A percentile compares a stretch with the other conserved stretches of the same genome.
Conservation (phyloP, 2,113 vertebrate genomes). For the Terrapene triunguis region DNA sequence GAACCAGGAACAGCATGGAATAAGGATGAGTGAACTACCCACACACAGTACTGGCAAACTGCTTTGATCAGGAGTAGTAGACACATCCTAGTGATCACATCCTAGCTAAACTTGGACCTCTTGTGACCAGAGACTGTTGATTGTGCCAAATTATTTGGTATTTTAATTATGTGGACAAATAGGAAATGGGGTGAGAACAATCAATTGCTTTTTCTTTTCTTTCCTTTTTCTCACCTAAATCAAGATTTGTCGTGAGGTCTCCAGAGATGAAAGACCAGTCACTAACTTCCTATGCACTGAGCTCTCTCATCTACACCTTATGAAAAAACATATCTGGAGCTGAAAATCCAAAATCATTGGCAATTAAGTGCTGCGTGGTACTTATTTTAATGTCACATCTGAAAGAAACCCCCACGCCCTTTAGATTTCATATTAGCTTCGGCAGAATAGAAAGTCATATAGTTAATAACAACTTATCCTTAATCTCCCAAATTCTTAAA, state of each 20-base stretch:
- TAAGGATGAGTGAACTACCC: neutral
- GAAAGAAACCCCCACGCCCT: neutral
- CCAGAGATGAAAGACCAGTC: neutral
- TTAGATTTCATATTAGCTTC: neutral
- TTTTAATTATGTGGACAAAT: neutral
- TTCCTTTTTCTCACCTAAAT: conserved; percentile 15
- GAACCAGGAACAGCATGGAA: neutral
- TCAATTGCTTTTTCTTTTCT: conserved; percentile 7
- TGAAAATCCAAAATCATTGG: neutral
- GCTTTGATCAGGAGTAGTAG: conserved; percentile 15
- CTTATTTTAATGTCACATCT: neutral
- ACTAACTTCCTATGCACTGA: neutral
- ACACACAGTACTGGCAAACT: neutral
- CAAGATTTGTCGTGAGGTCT: neutral
- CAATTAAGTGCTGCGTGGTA: neutral
- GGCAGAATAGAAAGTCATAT: neutral
- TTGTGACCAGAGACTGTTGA: neutral
- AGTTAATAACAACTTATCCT: neutral
- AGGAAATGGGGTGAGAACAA: conserved; percentile 9
- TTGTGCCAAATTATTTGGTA: neutral
- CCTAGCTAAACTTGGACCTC: neutral
- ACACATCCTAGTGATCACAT: neutral
- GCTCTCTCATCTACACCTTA: neutral
- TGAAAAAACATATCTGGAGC: neutral
- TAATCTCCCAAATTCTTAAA: neutral